phyloP scores from a whole-genome alignment of 1,140 invertebrate species.

The Branchinecta lynchi region DNA sequence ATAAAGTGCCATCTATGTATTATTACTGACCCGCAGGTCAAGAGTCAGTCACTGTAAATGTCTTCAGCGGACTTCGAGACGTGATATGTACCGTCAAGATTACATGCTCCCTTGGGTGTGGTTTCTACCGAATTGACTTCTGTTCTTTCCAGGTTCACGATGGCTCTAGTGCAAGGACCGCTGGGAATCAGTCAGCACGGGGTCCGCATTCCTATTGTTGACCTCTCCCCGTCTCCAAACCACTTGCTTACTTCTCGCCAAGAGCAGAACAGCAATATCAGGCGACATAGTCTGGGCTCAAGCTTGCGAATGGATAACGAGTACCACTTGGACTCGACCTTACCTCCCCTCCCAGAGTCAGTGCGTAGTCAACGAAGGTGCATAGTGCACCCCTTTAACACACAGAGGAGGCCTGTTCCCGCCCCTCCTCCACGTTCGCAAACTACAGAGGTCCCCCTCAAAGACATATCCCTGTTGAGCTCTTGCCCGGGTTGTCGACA shows the following conservation, averaged over 20 bases:
- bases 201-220: not conserved
- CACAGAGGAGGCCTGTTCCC: not conserved
- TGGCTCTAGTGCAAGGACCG: constrained; percentile 2
- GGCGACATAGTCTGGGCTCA: constrained; percentile 1
- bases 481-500: constrained; percentile 1
- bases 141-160: not conserved
- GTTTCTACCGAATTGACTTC: too few relatives aligned
- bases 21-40: too few relatives aligned
- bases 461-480: not conserved
- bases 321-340: not conserved
- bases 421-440: not conserved
- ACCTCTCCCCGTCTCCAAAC: not conserved
- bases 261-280: not conserved
- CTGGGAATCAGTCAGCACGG: not conserved
- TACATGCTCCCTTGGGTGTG: too few relatives aligned
- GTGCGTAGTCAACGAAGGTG: not conserved
- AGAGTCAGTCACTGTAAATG: too few relatives aligned
- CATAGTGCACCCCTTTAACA: constrained; percentile 3
- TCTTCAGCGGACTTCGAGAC: too few relatives aligned
- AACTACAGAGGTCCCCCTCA: not conserved
- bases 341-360: not conserved
- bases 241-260: not conserved
- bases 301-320: not conserved
- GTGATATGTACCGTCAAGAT: too few relatives aligned
- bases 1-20: too few relatives aligned